Evolutionary conservation across 1,140 invertebrate genomes (phyloP), one percentile per base, ranked within the genome.

Genomic region (Maconellicoccus hirsutus): DNA sequence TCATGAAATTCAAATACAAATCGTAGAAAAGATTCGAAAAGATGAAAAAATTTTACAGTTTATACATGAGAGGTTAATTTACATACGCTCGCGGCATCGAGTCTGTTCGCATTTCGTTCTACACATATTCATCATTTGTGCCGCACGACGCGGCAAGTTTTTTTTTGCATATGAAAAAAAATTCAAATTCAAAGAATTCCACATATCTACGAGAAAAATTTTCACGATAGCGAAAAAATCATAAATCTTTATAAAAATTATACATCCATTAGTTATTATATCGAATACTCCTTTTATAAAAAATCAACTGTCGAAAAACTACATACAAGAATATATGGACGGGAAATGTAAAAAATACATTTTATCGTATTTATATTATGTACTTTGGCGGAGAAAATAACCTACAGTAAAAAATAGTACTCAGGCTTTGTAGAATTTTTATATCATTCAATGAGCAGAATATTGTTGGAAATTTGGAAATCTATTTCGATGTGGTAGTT

Each of bases 1-100:
- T n/a, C 29, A 33, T 33, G n/a, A 52, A 52, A 52, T 52, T 52
- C 42, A 52, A 52, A 52, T 52, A 52, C 42, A 52, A 52, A 52
- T 8, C 4, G n/a, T 52, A 16, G n/a, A 52, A 52, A 16, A 52
- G n/a, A 52, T 52, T 52, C 12, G 42, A 19, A 52, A 52, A 16
- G n/a, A 38, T n/a, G 2, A 52, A 19, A 52, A 16, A 52, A 52
- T 8, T 52, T 52, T 19, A 19, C 42, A 16, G n/a, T 52, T 52
- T 52, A 52, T 52, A 52, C n/a, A 52, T 52, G 42, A 16, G 4
- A 8, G n/a, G 42, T 38, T 16, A 52, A 52, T 52, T 52, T 52
- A 52, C 42, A 52, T 52, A 52, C 42, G n/a, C 42, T 52, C 42
- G 42, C 42, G n/a, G n/a, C 42, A 52, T 52, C 42, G n/a, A 52